These are phyloP conservation scores for Vultur gryphus DNA, from an alignment of 2,797 vertebrate species.

Conservation along the genomic window DNA sequence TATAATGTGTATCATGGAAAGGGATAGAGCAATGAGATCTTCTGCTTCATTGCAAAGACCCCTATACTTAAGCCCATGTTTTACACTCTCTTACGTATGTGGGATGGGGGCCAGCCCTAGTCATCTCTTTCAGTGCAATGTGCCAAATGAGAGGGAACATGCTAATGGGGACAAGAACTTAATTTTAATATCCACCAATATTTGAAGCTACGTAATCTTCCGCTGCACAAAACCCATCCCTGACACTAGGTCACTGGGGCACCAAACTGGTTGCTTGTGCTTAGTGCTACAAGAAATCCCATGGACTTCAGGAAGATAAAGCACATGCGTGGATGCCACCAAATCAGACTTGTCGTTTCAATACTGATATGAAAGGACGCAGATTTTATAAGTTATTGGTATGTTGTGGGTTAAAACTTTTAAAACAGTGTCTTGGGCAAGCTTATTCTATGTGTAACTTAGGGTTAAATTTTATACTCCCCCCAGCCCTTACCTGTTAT, in stretches of 20 bases:
- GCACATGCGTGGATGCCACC: rapidly evolving
- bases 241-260: background rate
- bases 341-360: background rate
- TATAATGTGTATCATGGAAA: background rate
- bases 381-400: background rate
- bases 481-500: background rate
- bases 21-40: background rate
- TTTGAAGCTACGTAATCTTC: background rate
- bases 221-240: background rate
- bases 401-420: background rate
- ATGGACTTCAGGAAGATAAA: background rate
- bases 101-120: background rate
- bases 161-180: background rate
- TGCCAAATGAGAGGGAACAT: background rate
- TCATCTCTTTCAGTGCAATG: background rate
- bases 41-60: background rate
- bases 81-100: rapidly evolving
- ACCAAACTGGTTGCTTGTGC: background rate
- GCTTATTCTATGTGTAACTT: background rate
- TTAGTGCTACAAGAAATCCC: background rate
- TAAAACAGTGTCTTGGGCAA: background rate
- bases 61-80: background rate
- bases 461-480: background rate
- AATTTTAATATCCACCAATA: background rate
- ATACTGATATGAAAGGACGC: background rate